Evolutionary conservation across 2,888 invertebrate species (phyloP).

Genomic region (Oligia fasciuncula): DNA sequence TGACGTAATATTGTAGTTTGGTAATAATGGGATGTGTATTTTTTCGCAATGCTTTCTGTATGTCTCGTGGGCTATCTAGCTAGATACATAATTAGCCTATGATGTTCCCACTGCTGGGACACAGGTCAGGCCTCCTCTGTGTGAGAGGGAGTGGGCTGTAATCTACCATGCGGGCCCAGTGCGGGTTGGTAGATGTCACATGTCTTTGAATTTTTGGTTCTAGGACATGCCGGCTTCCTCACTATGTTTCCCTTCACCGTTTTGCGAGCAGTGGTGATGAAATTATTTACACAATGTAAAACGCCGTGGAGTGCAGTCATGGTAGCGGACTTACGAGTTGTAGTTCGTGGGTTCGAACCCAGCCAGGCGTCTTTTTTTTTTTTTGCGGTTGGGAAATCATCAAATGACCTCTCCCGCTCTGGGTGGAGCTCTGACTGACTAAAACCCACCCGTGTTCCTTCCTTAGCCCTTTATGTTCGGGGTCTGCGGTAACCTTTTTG

Average conservation of each 20-base stretch:
- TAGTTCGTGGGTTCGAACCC: too few species aligned
- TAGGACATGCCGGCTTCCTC: not conserved
- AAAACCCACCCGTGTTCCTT: too few species aligned
- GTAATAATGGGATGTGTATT: conserved; percentile 18
- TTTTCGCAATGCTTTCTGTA: not conserved
- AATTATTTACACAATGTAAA: not conserved
- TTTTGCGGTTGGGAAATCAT: too few species aligned
- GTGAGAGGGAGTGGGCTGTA: not conserved
- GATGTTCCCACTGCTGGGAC: not conserved
- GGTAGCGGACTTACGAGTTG: too few species aligned
- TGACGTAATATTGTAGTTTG: conserved; percentile 54
- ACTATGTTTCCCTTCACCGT: not conserved
- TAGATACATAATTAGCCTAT: not conserved
- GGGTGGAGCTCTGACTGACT: too few species aligned
- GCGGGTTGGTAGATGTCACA: not conserved
- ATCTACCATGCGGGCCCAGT: not conserved
- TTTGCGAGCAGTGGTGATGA: not conserved
- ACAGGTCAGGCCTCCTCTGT: not conserved
- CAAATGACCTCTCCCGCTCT: too few species aligned
- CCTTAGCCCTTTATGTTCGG: too few species aligned
- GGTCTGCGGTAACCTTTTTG: too few species aligned
- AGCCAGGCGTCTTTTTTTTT: too few species aligned
- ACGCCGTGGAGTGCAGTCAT: not conserved
- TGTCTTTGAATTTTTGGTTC: not conserved
- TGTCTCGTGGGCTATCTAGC: not conserved